Conservation (phyloP, 2,888 invertebrate species). For the Spisula solida region DNA sequence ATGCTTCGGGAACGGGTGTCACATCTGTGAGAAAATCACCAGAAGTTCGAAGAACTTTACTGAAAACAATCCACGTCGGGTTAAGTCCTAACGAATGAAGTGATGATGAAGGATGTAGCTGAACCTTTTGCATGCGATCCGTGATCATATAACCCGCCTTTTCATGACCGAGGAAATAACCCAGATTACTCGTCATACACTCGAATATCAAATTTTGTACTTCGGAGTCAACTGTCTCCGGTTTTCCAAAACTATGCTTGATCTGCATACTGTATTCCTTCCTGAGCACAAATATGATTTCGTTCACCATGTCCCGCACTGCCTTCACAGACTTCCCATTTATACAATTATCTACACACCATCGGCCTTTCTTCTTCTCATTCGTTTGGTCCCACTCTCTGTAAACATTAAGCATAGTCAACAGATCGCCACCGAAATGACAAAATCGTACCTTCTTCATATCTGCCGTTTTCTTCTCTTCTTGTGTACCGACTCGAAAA, state of each 20-base stretch:
- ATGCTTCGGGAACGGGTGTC: constrained; percentile 78
- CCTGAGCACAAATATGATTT: constrained; percentile 74
- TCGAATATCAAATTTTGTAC: constrained; percentile 78
- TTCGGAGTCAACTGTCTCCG: constrained; percentile 54
- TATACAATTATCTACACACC: constrained; percentile 85
- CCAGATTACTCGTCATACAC: constrained; percentile 76
- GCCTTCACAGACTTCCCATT: constrained; percentile 85
- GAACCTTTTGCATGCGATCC: constrained; percentile 71
- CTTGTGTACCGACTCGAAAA: constrained; percentile 79
- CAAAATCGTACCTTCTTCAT: constrained; percentile 80
- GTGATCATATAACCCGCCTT: constrained; percentile 80
- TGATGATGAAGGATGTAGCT: constrained; percentile 83
- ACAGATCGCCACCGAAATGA: constrained; percentile 81
- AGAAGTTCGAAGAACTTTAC: constrained; percentile 80
- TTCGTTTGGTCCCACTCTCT: constrained; percentile 79
- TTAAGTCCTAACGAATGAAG: constrained; percentile 72
- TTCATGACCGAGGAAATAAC: constrained; percentile 80
- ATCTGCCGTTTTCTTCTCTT: constrained; percentile 80
- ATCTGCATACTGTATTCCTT: constrained; percentile 73
- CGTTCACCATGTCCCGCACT: constrained; percentile 78
- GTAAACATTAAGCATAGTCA: constrained; percentile 82
- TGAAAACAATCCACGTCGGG: constrained; percentile 82
- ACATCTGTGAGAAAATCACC: constrained; percentile 80
- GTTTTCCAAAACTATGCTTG: constrained; percentile 61
- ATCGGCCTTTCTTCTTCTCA: constrained; percentile 78